Conservation (phyloP, 2,113 vertebrate species). For the Mesembrinibis cayennensis region DNA sequence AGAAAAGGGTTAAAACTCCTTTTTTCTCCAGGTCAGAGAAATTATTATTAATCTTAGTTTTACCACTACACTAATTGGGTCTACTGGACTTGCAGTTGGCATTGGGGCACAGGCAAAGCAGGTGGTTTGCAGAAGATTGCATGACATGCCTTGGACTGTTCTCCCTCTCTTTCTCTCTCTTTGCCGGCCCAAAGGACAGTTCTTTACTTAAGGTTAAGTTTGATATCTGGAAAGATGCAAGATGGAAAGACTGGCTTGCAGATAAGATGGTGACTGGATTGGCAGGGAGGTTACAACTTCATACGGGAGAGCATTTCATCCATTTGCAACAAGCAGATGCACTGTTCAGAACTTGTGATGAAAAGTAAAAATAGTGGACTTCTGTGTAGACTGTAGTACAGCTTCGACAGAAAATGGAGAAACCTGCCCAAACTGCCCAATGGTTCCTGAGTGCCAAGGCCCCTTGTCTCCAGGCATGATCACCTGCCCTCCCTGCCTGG, state of each 20-base stretch:
- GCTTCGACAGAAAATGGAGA: background rate
- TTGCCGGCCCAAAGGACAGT: background rate
- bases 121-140: background rate
- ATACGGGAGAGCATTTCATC: rapidly evolving
- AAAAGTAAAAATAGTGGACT: background rate
- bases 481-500: background rate
- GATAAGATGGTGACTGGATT: background rate
- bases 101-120: background rate
- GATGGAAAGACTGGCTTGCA: background rate
- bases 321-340: background rate
- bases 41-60: background rate
- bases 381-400: background rate
- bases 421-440: background rate
- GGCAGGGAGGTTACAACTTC: background rate
- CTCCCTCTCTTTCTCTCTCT: background rate
- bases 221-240: background rate
- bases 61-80: background rate
- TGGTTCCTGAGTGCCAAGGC: background rate
- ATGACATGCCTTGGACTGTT: background rate
- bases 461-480: background rate
- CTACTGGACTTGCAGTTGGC: background rate
- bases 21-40: background rate
- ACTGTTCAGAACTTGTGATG: background rate
- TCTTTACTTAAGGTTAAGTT: background rate
- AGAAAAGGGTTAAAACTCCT: background rate